Evolutionary conservation across 2,888 invertebrate genomes (phyloP).

Genomic region (Cremastinae sp.): DNA sequence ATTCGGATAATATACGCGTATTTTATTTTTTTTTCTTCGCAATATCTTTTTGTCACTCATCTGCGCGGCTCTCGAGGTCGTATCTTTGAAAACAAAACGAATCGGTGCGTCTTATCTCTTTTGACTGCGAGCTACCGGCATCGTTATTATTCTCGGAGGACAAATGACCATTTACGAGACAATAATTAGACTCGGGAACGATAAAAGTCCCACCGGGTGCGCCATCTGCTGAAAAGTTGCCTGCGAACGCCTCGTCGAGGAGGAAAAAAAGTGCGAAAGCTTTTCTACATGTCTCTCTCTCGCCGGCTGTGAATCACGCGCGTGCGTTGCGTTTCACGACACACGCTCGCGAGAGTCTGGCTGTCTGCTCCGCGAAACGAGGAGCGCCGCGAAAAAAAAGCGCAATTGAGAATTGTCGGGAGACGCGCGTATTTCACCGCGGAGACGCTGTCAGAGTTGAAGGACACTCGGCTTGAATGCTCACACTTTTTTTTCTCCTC

Average conservation of each 20-base stretch:
- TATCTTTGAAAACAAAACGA: constrained; percentile 5
- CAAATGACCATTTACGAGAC: constrained; percentile 56
- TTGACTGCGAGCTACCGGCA: constrained; percentile 25
- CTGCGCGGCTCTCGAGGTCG: neutral
- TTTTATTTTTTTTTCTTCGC: constrained; percentile 6
- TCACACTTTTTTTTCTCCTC: constrained; percentile 14
- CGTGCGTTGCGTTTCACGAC: constrained; percentile 42
- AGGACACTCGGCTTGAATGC: constrained; percentile 20
- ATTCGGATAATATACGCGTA: constrained; percentile 19
- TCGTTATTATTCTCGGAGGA: constrained; percentile 38
- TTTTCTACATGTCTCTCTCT: constrained; percentile 11
- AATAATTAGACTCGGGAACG: constrained; percentile 52
- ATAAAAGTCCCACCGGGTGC: constrained; percentile 54
- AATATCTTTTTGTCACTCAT: neutral
- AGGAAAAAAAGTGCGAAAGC: neutral
- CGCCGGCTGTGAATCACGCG: constrained; percentile 44
- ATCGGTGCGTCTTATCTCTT: constrained; percentile 41
- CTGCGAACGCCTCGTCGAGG: neutral
- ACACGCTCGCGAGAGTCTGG: constrained; percentile 16
- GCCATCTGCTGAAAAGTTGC: neutral
- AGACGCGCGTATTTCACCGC: neutral
- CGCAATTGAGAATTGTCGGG: constrained; percentile 23
- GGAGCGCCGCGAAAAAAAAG: neutral
- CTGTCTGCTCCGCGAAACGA: constrained; percentile 20
- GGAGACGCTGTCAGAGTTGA: constrained; percentile 10